phyloP scores from a whole-genome alignment of 1,140 invertebrate species.

The Rhyzopertha dominica region DNA sequence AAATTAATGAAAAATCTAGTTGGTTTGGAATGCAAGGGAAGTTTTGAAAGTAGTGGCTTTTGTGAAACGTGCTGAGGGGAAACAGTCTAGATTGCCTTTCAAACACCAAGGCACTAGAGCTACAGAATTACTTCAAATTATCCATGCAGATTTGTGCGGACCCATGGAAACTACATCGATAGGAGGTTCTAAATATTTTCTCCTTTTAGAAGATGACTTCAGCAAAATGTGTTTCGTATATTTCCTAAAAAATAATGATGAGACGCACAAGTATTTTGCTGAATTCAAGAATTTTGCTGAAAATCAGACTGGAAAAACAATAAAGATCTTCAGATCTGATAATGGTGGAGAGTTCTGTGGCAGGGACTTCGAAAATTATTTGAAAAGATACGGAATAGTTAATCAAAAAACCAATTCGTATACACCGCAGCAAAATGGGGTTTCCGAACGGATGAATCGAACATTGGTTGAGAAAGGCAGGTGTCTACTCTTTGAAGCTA shows the following conservation, averaged over 20 bases:
- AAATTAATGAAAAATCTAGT: slow-evolving; percentile 21
- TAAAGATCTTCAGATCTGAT: slow-evolving; percentile 35
- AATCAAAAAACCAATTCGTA: slow-evolving; percentile 25
- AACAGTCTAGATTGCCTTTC: slow-evolving; percentile 26
- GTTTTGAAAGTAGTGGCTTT: slow-evolving; percentile 5
- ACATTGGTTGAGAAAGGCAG: slow-evolving; percentile 39
- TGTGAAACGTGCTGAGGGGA: slow-evolving; percentile 29
- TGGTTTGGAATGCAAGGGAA: slow-evolving; percentile 14
- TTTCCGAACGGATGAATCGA: slow-evolving; percentile 40
- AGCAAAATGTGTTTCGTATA: slow-evolving; percentile 41
- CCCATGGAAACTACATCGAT: slow-evolving; percentile 36
- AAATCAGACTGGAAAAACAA: slow-evolving; percentile 29
- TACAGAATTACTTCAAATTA: slow-evolving; percentile 27
- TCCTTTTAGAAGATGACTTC: slow-evolving; percentile 43
- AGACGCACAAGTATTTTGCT: slow-evolving; percentile 27
- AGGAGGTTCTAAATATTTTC: too few species aligned
- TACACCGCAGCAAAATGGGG: slow-evolving; percentile 43
- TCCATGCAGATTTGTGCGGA: slow-evolving; percentile 40
- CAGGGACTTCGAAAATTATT: slow-evolving; percentile 29
- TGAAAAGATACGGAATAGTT: slow-evolving; percentile 28
- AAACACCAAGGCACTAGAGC: slow-evolving; percentile 12
- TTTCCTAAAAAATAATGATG: slow-evolving; percentile 38
- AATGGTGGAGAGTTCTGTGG: slow-evolving; percentile 33
- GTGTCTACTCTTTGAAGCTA: slow-evolving; percentile 33
- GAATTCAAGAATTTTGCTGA: slow-evolving; percentile 34